These are phyloP conservation scores for Ectropis grisescens DNA, from an alignment of 1,140 invertebrate species.

Conservation along the genomic window DNA sequence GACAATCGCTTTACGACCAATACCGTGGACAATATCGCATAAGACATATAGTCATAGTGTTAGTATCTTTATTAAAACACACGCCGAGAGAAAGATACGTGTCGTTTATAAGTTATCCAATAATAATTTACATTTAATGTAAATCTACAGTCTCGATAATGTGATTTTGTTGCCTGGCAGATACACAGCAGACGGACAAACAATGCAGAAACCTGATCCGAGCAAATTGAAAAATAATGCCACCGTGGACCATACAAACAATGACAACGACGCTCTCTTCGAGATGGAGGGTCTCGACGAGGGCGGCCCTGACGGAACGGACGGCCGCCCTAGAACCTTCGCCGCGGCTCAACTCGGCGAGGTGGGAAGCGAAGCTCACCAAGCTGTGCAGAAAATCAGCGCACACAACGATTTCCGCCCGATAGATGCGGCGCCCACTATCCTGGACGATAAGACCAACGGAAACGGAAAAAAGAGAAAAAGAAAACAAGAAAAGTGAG, in stretches of 20 bases:
- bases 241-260: constrained; percentile 47
- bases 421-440: constrained; percentile 61
- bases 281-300: constrained; percentile 77
- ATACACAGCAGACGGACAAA: constrained; percentile 63
- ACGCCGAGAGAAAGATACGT: too few relatives aligned
- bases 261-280: constrained; percentile 72
- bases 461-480: constrained; percentile 74
- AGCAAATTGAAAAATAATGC: constrained; percentile 51
- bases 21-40: too few relatives aligned
- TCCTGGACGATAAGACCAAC: constrained; percentile 50
- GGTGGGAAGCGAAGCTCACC: constrained; percentile 53
- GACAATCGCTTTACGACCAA: too few relatives aligned
- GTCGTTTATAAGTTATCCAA: too few relatives aligned
- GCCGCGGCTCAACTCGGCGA: constrained; percentile 54
- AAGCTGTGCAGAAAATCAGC: constrained; percentile 64
- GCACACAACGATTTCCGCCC: constrained; percentile 75
- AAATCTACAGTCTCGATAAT: too few relatives aligned
- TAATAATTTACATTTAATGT: too few relatives aligned
- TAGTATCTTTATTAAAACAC: too few relatives aligned
- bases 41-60: too few relatives aligned
- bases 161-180: too few relatives aligned
- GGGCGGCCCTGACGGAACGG: constrained; percentile 28
- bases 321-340: constrained; percentile 55
- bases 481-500: constrained; percentile 84
- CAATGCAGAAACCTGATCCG: constrained; percentile 61